phyloP scores from a whole-genome alignment of 2,888 invertebrate species.

The Thereva unica region DNA sequence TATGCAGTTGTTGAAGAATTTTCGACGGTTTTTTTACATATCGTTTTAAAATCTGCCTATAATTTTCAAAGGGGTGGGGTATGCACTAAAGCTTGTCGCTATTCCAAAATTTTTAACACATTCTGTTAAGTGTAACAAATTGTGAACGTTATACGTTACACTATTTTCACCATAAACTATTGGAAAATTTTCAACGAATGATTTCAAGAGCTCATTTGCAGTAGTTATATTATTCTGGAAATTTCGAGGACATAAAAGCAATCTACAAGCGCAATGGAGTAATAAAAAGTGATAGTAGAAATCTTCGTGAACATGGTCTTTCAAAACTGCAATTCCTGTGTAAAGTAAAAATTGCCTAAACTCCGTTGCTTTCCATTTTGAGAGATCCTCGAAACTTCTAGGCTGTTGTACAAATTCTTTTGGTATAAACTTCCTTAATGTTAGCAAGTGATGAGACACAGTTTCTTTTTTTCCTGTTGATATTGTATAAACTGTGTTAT shows the following conservation, averaged over 20 bases:
- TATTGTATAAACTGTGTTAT: too few relatives aligned
- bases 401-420: slow-evolving; percentile 37
- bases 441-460: too few relatives aligned
- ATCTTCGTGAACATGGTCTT: slow-evolving; percentile 30
- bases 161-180: slow-evolving; percentile 38
- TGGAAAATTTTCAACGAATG: slow-evolving; percentile 39
- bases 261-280: slow-evolving; percentile 19
- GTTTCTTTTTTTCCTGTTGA: too few relatives aligned
- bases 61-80: slow-evolving; percentile 40
- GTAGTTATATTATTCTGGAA: slow-evolving; percentile 24
- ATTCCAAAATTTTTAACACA: slow-evolving; percentile 29
- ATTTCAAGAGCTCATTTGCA: slow-evolving; percentile 9
- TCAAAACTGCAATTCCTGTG: slow-evolving; percentile 35
- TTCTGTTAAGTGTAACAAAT: neutral
- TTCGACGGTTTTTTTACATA: slow-evolving; percentile 22
- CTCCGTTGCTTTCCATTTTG: slow-evolving; percentile 36
- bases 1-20: slow-evolving; percentile 21
- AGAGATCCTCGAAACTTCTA: slow-evolving; percentile 35
- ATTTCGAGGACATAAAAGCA: slow-evolving; percentile 13
- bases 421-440: slow-evolving; percentile 13
- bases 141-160: slow-evolving; percentile 38
- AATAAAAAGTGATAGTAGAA: slow-evolving; percentile 38
- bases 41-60: slow-evolving; percentile 20
- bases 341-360: slow-evolving; percentile 38
- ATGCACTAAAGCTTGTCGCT: slow-evolving; percentile 27